Base-by-base conservation (phyloP, 1,140 invertebrate species). In the Drosophila micromelanica region DNA sequence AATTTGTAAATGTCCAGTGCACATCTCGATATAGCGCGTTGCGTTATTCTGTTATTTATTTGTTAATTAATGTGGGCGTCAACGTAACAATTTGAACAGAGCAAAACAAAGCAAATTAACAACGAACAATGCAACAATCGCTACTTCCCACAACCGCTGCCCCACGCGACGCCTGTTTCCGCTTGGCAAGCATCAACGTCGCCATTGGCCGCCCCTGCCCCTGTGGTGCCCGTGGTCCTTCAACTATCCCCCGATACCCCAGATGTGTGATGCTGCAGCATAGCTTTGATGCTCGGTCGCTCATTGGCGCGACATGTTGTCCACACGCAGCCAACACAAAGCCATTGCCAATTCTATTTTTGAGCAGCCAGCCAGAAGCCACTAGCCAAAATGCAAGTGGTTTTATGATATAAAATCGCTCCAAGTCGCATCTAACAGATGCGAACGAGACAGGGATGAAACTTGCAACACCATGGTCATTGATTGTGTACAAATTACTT, bases 271-370 rank as follows among this genome's bases (percentile, higher is more conserved):
- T 54, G 57, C 43, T 42, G 59, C 59, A 69, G 64, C 71, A 68
- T 45, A 73, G 61, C 70, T 68, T 60, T 62, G 43, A 68, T 78
- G 72, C 64, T 62, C 56, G 62, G 55, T 52, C 65, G 48, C 63
- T 68, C 62, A 54, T 52, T 87, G 82, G 84, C 82, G 82, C 82
- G 78, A 87, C 84, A 82, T 89, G 72, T 76, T 87, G 81, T 85
- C 78, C 78, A 78, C 81, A 86, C 81, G 70, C 81, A 80, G 75
- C 55, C 72, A 70, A 55, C 38, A 63, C 76, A 87, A 87, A 87
- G 82, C 82, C 82, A 87, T 89, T 87, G 82, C 82, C 82, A 87
- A 89, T 87, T 87, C 82, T 87, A 87, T 89, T 87, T 87, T 42
- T 55, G 40, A 51, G 20, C 57, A 63, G 32, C 70, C 42, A 54